Evolutionary conservation across 2,888 invertebrate genomes (phyloP), one percentile per base, ranked within the genome.

Genomic region (Galeopsomyia nigrocyanea): DNA sequence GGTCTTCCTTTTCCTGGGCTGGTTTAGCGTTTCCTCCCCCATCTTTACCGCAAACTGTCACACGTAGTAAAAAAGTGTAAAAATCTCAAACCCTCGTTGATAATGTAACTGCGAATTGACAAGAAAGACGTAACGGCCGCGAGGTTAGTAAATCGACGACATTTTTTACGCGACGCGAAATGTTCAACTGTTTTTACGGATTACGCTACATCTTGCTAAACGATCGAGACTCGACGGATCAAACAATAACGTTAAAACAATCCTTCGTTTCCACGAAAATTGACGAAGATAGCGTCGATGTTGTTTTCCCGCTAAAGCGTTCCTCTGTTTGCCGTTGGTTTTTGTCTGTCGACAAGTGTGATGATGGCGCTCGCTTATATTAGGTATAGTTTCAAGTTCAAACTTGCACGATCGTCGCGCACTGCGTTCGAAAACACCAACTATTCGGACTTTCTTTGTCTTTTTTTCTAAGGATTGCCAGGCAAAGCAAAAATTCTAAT

Each of bases 1-100:
- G n/a, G 49, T 56, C 56, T 70, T 70, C 49, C 74, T 69, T 21
- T 75, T 75, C 7, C 50, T 65, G 14, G 21, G 13, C 9, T 66
- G 68, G 17, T 21, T 68, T 9, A 62, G 13, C 1, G 21, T 55
- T 3, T 73, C 73, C n/a, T 61, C 46, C 14, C 61, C 68, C 68
- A 73, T 73, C 39, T 39, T 39, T 13, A 10, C 10, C 13, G 39
- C 7, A 10, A 39, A 39, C 39, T 39, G 13, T 39, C 13, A 10
- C 1, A 10, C 39, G 39, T 39, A 10, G 39, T 5, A 39, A 39
- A 39, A 39, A 39, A 39, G 7, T 7, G 7, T 39, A 13, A 9
- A 39, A 39, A 9, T 39, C 1, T 39, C 7, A 39, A 39, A 39
- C 39, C 1, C 13, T 10, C 7, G 39, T 39, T 39, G 26, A 26